These are phyloP conservation scores for Penaeus chinensis DNA, from an alignment of 1,140 invertebrate species.

Conservation along the genomic window DNA sequence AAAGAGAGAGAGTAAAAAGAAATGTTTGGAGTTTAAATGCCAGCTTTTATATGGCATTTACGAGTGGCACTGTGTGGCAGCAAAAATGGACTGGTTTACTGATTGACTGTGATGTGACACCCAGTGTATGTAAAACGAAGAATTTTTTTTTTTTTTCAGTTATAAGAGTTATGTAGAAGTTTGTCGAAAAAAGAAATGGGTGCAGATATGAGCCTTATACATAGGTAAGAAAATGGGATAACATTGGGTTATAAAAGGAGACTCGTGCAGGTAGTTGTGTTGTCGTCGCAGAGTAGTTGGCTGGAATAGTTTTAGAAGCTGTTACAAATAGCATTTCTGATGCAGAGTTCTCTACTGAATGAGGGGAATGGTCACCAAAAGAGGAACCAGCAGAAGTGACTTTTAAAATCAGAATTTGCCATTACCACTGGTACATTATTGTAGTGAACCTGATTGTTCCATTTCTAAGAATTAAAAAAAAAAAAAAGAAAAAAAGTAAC, in stretches of 20 bases:
- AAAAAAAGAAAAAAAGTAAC: conserved; percentile 36
- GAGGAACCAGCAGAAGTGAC: too few relatives aligned
- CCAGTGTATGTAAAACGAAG: background rate
- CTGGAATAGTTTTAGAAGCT: conserved; percentile 19
- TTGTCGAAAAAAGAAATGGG: background rate
- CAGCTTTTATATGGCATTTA: background rate
- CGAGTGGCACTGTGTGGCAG: conserved; percentile 27
- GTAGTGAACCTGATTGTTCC: conserved; percentile 38
- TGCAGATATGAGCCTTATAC: too few relatives aligned
- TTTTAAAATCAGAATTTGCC: background rate
- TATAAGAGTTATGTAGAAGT: too few relatives aligned
- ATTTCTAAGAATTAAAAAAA: conserved; percentile 27
- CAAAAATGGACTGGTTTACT: background rate
- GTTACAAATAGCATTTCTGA: conserved; percentile 12
- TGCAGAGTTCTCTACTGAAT: too few relatives aligned
- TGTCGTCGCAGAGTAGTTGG: conserved; percentile 6
- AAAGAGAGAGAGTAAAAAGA: too few relatives aligned
- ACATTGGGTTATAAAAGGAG: background rate
- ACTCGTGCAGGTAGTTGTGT: conserved; percentile 10
- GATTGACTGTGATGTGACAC: conserved; percentile 14
- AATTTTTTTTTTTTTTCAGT: background rate
- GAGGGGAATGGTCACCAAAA: too few relatives aligned
- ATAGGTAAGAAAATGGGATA: too few relatives aligned
- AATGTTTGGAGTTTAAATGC: conserved; percentile 8
- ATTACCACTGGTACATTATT: conserved; percentile 21